Evolutionary conservation across 2,113 vertebrate genomes (phyloP).

Genomic region (Triplophysa rosa): DNA sequence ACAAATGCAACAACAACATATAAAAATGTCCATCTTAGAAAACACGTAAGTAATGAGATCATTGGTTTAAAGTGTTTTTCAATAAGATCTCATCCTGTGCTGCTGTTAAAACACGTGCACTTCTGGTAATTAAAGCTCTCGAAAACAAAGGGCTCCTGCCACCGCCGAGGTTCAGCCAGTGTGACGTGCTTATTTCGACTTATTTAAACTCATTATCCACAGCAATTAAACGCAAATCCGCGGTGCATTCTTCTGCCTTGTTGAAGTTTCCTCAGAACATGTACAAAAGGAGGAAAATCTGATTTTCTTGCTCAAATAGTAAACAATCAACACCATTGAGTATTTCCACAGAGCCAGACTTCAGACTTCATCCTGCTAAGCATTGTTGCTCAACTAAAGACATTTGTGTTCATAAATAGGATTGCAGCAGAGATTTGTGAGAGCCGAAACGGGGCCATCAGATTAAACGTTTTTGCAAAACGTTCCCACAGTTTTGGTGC

Average conservation of each 20-base stretch:
- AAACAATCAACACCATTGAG: conserved; percentile 65
- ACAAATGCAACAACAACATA: not conserved
- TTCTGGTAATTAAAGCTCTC: conserved; percentile 53
- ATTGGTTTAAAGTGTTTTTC: conserved; percentile 12
- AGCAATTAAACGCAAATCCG: conserved; percentile 75
- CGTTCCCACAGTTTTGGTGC: conserved; percentile 12
- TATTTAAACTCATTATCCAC: conserved; percentile 71
- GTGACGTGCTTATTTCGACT: conserved; percentile 70
- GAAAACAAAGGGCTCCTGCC: conserved; percentile 60
- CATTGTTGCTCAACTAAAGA: conserved; percentile 59
- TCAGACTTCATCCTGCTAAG: conserved; percentile 15
- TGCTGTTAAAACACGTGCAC: conserved; percentile 15
- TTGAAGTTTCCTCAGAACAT: conserved; percentile 61
- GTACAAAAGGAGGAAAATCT: conserved; percentile 57
- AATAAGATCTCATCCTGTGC: not conserved
- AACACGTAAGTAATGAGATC: not conserved
- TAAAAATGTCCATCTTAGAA: conserved; percentile 8
- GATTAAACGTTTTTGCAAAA: conserved; percentile 14
- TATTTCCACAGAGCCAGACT: conserved; percentile 28
- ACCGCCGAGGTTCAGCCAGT: conserved; percentile 55
- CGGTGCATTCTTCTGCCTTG: conserved; percentile 60
- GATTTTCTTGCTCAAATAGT: conserved; percentile 66
- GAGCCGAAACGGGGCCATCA: conserved; percentile 19
- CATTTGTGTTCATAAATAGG: conserved; percentile 50
- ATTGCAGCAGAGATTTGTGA: conserved; percentile 23